These are phyloP conservation scores for Rhyacophila evoluta DNA, from an alignment of 2,888 invertebrate species.

Conservation along the genomic window DNA sequence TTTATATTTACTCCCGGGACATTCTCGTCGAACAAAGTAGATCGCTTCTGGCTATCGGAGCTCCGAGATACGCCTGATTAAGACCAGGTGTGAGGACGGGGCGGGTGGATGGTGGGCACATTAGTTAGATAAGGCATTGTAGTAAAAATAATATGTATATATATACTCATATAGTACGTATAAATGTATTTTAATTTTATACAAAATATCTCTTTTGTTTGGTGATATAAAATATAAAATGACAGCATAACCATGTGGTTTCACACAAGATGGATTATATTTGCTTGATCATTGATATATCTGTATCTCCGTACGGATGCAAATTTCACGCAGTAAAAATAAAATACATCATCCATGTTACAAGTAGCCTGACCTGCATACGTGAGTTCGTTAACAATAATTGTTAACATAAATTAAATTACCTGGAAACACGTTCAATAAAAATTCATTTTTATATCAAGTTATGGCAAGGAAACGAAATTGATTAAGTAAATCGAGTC, in stretches of 20 bases:
- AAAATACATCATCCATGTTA: not conserved
- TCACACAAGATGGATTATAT: not conserved
- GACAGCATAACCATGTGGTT: not conserved
- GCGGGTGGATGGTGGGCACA: too few species aligned
- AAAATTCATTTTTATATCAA: not conserved
- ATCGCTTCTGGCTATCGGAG: too few species aligned
- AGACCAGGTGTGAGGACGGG: too few species aligned
- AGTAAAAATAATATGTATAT: too few species aligned
- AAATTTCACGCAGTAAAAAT: not conserved
- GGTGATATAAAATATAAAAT: not conserved
- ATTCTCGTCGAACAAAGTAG: too few species aligned
- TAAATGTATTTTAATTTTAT: too few species aligned
- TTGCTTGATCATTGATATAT: not conserved
- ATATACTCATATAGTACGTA: too few species aligned
- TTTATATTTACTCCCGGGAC: too few species aligned
- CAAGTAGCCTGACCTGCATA: not conserved
- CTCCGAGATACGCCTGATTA: too few species aligned
- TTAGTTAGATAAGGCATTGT: too few species aligned
- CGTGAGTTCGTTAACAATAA: constrained; percentile 3
- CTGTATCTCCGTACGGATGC: not conserved
- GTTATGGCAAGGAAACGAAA: not conserved
- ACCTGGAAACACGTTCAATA: not conserved
- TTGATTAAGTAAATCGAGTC: too few species aligned
- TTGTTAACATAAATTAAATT: constrained; percentile 7
- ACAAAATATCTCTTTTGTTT: too few species aligned